These are phyloP conservation scores for Trichonephila clavata DNA, from an alignment of 1,140 invertebrate species.

Conservation along the genomic window DNA sequence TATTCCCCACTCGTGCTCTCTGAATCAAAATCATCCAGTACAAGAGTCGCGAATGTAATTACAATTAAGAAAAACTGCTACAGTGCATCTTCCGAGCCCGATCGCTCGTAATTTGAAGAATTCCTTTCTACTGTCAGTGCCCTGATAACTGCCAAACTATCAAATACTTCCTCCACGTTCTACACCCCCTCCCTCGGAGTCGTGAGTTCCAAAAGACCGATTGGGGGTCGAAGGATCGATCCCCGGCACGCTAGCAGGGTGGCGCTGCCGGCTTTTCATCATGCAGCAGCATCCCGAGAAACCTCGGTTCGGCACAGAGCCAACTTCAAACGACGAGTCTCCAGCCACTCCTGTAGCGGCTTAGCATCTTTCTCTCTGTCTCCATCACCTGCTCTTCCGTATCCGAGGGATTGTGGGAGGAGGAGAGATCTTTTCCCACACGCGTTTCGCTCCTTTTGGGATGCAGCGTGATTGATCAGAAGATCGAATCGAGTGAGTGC, in stretches of 20 bases:
- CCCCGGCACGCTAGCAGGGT: conserved; percentile 1
- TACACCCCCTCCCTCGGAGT: conserved; percentile 31
- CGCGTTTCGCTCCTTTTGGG: neutral
- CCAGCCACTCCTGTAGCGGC: neutral
- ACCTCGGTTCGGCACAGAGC: conserved; percentile 63
- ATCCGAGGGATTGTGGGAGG: conserved; percentile 57
- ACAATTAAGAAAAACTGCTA: neutral
- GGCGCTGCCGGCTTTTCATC: conserved; percentile 50
- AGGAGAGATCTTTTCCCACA: conserved; percentile 12
- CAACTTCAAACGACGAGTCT: conserved; percentile 18
- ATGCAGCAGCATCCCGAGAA: neutral
- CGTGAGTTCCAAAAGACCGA: conserved; percentile 62
- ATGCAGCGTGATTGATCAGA: conserved; percentile 24
- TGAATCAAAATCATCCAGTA: too few species aligned
- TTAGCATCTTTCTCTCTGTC: neutral
- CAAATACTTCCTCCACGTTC: neutral
- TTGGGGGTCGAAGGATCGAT: conserved; percentile 48
- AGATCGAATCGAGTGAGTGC: neutral
- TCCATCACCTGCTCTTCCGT: conserved; percentile 61
- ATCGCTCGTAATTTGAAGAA: neutral
- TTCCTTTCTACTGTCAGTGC: neutral
- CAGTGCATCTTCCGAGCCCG: neutral
- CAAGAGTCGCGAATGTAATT: too few species aligned
- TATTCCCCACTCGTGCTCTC: neutral
- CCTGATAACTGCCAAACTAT: neutral